Percentiles rank a stretch among this genome's conserved stretches.
Evolutionary conservation across 2,888 invertebrate genomes (phyloP).

Genomic region (Heliconius ethilla): DNA sequence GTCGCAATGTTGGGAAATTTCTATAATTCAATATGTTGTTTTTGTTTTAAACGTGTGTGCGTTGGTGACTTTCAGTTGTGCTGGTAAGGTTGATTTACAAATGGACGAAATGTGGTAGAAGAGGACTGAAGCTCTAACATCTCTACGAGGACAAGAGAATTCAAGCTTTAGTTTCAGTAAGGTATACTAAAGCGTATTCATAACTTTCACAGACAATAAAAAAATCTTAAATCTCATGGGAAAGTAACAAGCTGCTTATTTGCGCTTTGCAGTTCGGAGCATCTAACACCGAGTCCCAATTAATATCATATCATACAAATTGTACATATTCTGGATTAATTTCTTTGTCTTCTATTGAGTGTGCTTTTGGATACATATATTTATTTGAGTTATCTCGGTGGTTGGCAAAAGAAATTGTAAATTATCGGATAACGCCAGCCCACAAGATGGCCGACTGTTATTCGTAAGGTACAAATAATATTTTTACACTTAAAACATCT

Average conservation of each 20-base stretch:
- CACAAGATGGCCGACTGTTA: conserved; percentile 82
- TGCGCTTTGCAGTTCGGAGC: conserved; percentile 71
- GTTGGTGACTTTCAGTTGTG: conserved; percentile 69
- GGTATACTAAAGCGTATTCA: conserved; percentile 52
- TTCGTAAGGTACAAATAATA: conserved; percentile 78
- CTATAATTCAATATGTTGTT: conserved; percentile 41
- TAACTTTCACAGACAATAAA: conserved; percentile 30
- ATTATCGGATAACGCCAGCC: conserved; percentile 79
- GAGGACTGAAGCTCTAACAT: conserved; percentile 57
- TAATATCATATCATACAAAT: conserved; percentile 55
- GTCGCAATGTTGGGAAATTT: conserved; percentile 9
- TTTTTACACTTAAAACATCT: conserved; percentile 54
- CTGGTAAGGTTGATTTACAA: conserved; percentile 71
- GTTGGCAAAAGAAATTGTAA: conserved; percentile 64
- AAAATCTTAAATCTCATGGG: conserved; percentile 44
- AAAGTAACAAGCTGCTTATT: conserved; percentile 68
- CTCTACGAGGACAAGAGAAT: conserved; percentile 49
- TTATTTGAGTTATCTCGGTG: conserved; percentile 59
- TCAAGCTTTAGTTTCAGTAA: conserved; percentile 52
- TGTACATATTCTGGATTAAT: conserved; percentile 55
- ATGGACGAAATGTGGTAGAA: conserved; percentile 72
- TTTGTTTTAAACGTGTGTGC: conserved; percentile 58
- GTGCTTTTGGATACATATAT: conserved; percentile 53
- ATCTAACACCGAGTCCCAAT: conserved; percentile 58
- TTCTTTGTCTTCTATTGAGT: conserved; percentile 54